phyloP scores from a whole-genome alignment of 2,113 vertebrate species.

The Panthera uncia region DNA sequence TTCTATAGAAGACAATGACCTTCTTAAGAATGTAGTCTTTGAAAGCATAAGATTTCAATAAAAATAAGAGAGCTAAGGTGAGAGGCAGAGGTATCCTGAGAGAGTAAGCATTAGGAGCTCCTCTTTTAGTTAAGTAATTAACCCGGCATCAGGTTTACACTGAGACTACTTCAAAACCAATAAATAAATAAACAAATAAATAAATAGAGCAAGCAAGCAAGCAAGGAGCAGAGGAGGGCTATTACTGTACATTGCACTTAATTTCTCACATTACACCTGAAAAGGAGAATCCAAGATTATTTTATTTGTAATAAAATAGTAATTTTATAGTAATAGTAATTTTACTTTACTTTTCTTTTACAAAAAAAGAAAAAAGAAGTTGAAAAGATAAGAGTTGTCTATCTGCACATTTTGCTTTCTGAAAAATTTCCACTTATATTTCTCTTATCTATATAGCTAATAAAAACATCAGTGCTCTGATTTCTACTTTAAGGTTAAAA shows the following conservation, averaged over 20 bases:
- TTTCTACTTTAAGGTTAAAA: neutral
- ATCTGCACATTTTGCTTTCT: neutral
- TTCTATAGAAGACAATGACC: neutral
- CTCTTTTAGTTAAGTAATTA: neutral
- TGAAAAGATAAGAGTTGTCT: neutral
- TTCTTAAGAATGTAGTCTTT: neutral
- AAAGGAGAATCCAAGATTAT: neutral
- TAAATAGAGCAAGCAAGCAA: neutral
- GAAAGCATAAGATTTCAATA: neutral
- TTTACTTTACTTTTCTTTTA: too few relatives aligned
- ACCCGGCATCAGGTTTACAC: neutral
- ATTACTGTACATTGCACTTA: neutral
- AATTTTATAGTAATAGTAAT: too few relatives aligned
- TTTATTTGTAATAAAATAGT: neutral
- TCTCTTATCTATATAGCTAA: neutral
- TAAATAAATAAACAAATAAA: neutral
- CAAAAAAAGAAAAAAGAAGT: neutral
- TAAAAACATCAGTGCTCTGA: neutral
- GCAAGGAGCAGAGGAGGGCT: fast-evolving
- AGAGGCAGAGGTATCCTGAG: neutral
- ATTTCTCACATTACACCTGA: neutral
- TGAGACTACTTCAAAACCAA: neutral
- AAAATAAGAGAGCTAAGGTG: neutral
- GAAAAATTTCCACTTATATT: neutral
- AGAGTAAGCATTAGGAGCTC: too few relatives aligned